Evolutionary conservation across 1,140 invertebrate genomes (phyloP).

Genomic region (Halyomorpha halys): DNA sequence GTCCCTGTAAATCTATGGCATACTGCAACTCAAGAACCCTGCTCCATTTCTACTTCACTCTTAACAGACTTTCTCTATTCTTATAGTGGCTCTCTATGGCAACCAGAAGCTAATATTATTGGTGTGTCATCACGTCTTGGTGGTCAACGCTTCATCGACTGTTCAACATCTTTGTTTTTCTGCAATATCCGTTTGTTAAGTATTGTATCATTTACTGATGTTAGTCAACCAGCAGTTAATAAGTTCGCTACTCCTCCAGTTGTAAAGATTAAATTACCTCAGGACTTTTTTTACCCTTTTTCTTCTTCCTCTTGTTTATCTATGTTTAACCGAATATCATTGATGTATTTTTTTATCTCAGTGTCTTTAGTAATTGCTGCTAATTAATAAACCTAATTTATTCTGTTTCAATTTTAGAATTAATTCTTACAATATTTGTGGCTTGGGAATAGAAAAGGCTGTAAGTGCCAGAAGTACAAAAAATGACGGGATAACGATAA

Average conservation of each 20-base stretch:
- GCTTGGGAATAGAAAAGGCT: no score
- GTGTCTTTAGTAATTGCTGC: no score
- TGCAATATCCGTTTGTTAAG: conserved; percentile 34
- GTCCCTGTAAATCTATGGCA: conserved; percentile 23
- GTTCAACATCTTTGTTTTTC: background rate
- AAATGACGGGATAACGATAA: no score
- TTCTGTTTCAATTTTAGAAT: no score
- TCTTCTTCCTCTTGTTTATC: conserved; percentile 26
- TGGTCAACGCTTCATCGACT: conserved; percentile 7
- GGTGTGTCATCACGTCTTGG: conserved; percentile 40
- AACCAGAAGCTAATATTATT: conserved; percentile 41
- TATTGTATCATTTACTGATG: conserved; percentile 49
- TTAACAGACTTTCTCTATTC: conserved; percentile 37
- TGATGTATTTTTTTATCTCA: no score
- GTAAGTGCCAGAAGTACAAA: no score
- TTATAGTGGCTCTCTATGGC: conserved; percentile 38
- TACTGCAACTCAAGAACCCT: conserved; percentile 22
- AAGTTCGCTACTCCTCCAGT: conserved; percentile 47
- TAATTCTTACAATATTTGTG: no score
- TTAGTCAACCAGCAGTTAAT: conserved; percentile 41
- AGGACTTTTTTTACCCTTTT: conserved; percentile 64
- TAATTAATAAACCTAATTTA: no score
- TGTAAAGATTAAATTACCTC: conserved; percentile 49
- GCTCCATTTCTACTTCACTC: conserved; percentile 23
- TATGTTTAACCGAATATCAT: no score